These are phyloP conservation scores for Globia sparganii DNA, from an alignment of 2,888 invertebrate species.

Conservation along the genomic window DNA sequence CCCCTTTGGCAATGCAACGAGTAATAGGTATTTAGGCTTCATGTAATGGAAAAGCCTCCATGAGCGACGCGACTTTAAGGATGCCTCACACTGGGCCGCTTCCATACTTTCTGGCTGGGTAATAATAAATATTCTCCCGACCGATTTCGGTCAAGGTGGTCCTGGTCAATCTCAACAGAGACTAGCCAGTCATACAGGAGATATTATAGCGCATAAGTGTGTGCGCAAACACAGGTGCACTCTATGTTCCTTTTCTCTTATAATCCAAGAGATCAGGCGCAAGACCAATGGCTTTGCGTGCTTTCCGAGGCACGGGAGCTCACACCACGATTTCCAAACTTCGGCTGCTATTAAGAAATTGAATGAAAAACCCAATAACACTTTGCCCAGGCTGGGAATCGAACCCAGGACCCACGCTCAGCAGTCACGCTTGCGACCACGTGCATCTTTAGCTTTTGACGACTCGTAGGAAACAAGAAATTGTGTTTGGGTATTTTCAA, in stretches of 20 bases:
- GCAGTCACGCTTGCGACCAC: neutral
- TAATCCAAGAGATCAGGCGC: no score
- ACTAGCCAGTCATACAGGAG: neutral
- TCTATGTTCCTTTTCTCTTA: neutral
- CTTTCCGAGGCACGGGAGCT: no score
- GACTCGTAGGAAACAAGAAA: neutral
- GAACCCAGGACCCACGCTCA: no score
- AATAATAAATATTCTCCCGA: neutral
- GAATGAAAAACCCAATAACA: no score
- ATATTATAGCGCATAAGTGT: neutral
- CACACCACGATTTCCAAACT: no score
- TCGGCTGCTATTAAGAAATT: no score
- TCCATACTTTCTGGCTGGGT: neutral
- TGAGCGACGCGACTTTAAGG: neutral
- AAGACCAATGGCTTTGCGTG: no score
- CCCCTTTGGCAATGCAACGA: conserved; percentile 51
- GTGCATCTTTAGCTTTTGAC: neutral
- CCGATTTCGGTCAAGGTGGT: neutral
- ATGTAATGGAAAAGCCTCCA: conserved; percentile 23
- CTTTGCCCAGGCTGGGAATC: no score
- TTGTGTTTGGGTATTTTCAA: neutral
- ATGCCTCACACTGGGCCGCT: neutral
- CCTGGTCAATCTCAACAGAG: neutral
- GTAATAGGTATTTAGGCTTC: conserved; percentile 38
- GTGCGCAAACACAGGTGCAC: neutral